Evolutionary conservation across 2,113 vertebrate species (phyloP).

Genomic region (Vidua macroura): DNA sequence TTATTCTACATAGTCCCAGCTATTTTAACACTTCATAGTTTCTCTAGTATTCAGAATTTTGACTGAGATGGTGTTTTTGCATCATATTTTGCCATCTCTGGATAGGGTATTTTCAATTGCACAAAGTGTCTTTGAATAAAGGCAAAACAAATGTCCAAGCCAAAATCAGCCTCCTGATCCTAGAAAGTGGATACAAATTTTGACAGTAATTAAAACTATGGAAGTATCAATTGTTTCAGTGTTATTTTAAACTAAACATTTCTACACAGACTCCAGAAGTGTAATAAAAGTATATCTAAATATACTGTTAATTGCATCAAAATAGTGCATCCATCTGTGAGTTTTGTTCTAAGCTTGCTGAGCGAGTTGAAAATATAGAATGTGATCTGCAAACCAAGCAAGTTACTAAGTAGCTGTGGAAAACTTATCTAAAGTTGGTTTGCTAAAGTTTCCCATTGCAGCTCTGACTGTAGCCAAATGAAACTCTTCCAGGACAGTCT

Average conservation of each 20-base stretch:
- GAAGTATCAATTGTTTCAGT: constrained; percentile 29
- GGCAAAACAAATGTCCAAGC: constrained; percentile 31
- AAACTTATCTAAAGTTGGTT: constrained; percentile 23
- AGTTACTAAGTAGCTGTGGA: constrained; percentile 35
- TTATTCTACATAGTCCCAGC: not conserved
- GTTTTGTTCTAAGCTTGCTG: constrained; percentile 56
- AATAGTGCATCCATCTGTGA: constrained; percentile 61
- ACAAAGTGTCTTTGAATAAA: not conserved
- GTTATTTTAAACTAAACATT: constrained; percentile 68
- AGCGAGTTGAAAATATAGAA: constrained; percentile 32
- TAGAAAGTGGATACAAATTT: constrained; percentile 25
- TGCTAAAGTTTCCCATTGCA: not conserved
- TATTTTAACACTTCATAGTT: constrained; percentile 42
- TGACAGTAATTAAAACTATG: constrained; percentile 35
- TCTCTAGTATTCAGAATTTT: not conserved
- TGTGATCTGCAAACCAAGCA: constrained; percentile 59
- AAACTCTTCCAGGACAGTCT: not conserved
- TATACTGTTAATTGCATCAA: constrained; percentile 52
- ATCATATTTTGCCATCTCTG: not conserved
- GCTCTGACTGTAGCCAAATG: not conserved
- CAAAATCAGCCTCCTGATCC: not conserved
- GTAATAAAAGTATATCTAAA: constrained; percentile 54
- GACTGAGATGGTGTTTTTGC: not conserved
- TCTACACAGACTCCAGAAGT: constrained; percentile 37
- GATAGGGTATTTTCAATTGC: not conserved